A percentile compares a stretch with the other conserved stretches of the same genome.
Conservation (phyloP, 2,888 invertebrate species). For the Hypsopygia costalis region DNA sequence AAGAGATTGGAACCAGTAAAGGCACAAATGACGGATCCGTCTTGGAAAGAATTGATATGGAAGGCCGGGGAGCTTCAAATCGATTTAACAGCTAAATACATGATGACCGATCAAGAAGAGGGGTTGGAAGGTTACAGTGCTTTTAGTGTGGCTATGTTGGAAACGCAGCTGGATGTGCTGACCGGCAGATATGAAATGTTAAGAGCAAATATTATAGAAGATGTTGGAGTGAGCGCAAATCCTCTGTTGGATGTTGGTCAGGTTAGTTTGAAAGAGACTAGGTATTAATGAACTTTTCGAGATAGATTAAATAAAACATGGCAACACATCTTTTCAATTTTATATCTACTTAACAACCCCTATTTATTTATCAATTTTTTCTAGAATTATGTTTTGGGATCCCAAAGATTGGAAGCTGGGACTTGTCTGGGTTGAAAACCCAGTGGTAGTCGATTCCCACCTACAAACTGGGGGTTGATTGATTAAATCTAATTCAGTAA, state of each 20-base stretch:
- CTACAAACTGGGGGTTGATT: too few relatives aligned
- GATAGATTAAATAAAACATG: too few relatives aligned
- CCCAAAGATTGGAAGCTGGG: too few relatives aligned
- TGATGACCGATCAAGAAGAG: slow-evolving; percentile 77
- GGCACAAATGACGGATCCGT: slow-evolving; percentile 60
- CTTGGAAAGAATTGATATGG: slow-evolving; percentile 81
- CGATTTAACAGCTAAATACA: slow-evolving; percentile 81
- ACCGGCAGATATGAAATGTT: slow-evolving; percentile 83
- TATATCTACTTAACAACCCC: too few relatives aligned
- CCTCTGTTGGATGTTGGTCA: slow-evolving; percentile 86
- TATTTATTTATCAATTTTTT: too few relatives aligned
- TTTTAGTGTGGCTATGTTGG: slow-evolving; percentile 81
- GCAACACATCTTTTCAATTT: too few relatives aligned
- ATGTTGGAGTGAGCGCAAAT: slow-evolving; percentile 84
- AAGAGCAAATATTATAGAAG: slow-evolving; percentile 84
- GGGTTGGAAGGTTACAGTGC: slow-evolving; percentile 76
- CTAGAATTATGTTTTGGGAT: too few relatives aligned
- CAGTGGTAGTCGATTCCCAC: too few relatives aligned
- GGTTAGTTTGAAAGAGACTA: too few relatives aligned
- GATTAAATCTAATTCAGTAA: too few relatives aligned
- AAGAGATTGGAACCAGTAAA: slow-evolving; percentile 79
- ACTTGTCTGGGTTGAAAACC: too few relatives aligned
- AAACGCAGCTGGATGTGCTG: slow-evolving; percentile 85
- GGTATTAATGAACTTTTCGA: neutral
- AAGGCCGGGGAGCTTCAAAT: slow-evolving; percentile 76